These are phyloP conservation scores for Agrochola circellaris DNA, from an alignment of 2,888 invertebrate species.

Conservation along the genomic window DNA sequence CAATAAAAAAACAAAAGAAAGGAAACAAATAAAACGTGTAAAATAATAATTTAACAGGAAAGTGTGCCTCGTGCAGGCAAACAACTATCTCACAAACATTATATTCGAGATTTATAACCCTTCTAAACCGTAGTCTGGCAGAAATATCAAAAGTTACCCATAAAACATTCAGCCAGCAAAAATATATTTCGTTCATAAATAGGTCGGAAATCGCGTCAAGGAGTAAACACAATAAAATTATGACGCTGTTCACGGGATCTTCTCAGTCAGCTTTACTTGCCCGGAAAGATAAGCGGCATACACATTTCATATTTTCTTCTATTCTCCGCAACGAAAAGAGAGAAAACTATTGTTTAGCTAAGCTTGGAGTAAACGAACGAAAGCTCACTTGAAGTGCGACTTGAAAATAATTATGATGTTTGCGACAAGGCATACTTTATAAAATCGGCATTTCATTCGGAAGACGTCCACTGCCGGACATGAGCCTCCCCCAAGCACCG, in stretches of 20 bases:
- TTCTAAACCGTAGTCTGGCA: background rate
- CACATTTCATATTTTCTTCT: constrained; percentile 53
- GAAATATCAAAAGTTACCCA: constrained; percentile 33
- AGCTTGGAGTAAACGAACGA: background rate
- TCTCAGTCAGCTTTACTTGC: constrained; percentile 58
- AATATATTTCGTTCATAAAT: constrained; percentile 49
- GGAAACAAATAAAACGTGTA: no score
- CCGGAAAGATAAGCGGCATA: constrained; percentile 60
- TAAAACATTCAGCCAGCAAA: constrained; percentile 28
- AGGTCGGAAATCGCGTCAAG: constrained; percentile 44
- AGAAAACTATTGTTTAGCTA: constrained; percentile 28
- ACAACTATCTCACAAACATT: background rate
- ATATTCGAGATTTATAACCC: constrained; percentile 1
- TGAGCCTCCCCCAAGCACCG: no score
- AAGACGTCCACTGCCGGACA: no score
- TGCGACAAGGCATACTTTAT: background rate
- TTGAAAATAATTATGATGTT: background rate
- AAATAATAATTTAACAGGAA: no score
- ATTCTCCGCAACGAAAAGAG: constrained; percentile 20
- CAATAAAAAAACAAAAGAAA: no score
- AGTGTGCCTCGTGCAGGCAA: background rate
- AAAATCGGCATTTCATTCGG: no score
- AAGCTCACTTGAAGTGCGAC: background rate
- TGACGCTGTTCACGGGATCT: constrained; percentile 48
- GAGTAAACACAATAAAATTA: constrained; percentile 63